Percentiles rank a stretch among this genome's conserved stretches.
These are phyloP conservation scores for Aegotheles bennettii DNA, from an alignment of 2,113 vertebrate genomes.

Conservation along the genomic window DNA sequence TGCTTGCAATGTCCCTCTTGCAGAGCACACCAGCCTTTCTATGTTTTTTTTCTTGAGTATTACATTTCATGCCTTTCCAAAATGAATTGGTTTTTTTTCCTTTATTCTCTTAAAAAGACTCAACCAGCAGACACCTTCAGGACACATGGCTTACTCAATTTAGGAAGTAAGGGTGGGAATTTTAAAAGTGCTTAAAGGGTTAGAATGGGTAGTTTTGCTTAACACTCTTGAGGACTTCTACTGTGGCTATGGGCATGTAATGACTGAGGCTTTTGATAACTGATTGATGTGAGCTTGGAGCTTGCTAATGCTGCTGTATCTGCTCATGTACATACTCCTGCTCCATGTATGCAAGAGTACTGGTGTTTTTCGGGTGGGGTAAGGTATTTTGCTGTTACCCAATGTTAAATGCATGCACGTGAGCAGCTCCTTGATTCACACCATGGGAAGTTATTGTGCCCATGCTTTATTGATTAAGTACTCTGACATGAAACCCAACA, in stretches of 20 bases:
- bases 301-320: neutral
- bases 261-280: neutral
- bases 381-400: neutral
- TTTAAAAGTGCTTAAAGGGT: neutral
- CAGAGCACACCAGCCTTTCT: neutral
- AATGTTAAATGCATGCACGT: neutral
- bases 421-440: neutral
- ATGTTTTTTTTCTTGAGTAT: neutral
- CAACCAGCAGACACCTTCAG: neutral
- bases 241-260: neutral
- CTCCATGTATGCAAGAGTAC: neutral
- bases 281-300: neutral
- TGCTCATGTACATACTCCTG: fast-evolving
- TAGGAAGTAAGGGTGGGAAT: neutral
- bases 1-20: neutral
- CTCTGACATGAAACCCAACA: neutral
- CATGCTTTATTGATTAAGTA: neutral
- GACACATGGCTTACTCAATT: neutral
- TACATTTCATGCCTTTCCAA: neutral
- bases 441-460: neutral
- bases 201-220: neutral
- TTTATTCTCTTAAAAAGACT: neutral
- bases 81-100: neutral
- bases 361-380: neutral
- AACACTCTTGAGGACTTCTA: neutral